Percentiles rank a stretch among this genome's conserved stretches.
phyloP scores from a whole-genome alignment of 2,888 invertebrate species.

The Pristionchus mayeri region DNA sequence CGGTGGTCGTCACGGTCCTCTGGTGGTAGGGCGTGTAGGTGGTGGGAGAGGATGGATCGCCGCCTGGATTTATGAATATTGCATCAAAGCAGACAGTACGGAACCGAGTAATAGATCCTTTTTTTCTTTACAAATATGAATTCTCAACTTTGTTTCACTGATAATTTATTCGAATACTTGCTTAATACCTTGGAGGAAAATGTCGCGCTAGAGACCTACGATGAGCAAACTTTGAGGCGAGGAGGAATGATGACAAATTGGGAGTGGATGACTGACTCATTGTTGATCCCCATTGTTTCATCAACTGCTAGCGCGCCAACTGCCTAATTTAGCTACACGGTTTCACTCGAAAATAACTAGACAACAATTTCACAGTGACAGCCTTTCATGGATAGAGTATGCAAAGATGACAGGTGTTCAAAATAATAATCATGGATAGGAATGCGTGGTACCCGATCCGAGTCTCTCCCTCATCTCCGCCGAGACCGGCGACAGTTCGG shows the following conservation, averaged over 20 bases:
- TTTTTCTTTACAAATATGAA: not conserved
- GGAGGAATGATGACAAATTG: conserved; percentile 9
- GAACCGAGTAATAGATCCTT: not conserved
- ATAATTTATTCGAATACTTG: too few relatives aligned
- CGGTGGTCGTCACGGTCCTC: conserved; percentile 48
- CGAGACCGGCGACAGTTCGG: conserved; percentile 43
- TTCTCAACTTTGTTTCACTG: too few relatives aligned
- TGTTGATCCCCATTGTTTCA: not conserved
- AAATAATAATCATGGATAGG: too few relatives aligned
- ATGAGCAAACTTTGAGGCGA: not conserved
- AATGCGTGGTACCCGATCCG: conserved; percentile 27
- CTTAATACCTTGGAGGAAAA: too few relatives aligned
- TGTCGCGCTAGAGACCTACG: too few relatives aligned
- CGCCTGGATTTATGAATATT: too few relatives aligned
- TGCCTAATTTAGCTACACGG: too few relatives aligned
- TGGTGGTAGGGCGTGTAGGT: conserved; percentile 46
- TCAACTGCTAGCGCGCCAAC: too few relatives aligned
- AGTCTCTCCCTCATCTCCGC: conserved; percentile 38
- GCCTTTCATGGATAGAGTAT: not conserved
- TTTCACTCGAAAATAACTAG: too few relatives aligned
- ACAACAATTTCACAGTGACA: too few relatives aligned
- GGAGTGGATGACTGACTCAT: not conserved
- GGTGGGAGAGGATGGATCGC: conserved; percentile 42
- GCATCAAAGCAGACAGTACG: too few relatives aligned
- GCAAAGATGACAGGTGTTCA: not conserved